Evolutionary conservation across 1,140 invertebrate genomes (phyloP).

Genomic region (Drosophila saltans): DNA sequence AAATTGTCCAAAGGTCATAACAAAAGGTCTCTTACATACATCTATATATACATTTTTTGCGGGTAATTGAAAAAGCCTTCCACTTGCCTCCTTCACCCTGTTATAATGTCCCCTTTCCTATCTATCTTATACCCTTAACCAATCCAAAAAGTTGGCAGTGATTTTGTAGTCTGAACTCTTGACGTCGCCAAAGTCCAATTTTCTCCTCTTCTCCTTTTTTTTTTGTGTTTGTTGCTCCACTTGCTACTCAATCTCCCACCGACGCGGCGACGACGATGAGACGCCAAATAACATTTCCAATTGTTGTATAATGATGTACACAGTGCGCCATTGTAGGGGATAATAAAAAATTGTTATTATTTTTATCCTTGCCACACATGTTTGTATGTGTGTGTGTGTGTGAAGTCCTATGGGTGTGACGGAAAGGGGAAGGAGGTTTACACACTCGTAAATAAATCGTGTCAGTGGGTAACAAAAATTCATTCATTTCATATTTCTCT

Average conservation of each 20-base stretch:
- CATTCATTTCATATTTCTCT: conserved; percentile 79
- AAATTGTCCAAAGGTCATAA: conserved; percentile 66
- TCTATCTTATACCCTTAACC: conserved; percentile 19
- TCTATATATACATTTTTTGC: conserved; percentile 47
- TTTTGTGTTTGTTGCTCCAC: conserved; percentile 2
- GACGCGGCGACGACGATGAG: conserved; percentile 41
- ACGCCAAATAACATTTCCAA: conserved; percentile 77
- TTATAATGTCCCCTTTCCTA: conserved; percentile 37
- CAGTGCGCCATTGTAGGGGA: conserved; percentile 61
- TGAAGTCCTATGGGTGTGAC: conserved; percentile 36
- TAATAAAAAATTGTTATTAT: conserved; percentile 79
- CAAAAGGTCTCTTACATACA: conserved; percentile 52
- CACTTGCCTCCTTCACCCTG: conserved; percentile 30
- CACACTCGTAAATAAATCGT: conserved; percentile 81
- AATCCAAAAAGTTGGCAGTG: conserved; percentile 60
- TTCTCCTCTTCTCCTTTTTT: background rate
- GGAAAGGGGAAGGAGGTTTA: conserved; percentile 34
- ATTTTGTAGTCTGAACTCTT: conserved; percentile 50
- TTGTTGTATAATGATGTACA: conserved; percentile 80
- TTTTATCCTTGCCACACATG: conserved; percentile 40
- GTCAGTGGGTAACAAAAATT: conserved; percentile 81
- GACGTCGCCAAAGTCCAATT: conserved; percentile 42
- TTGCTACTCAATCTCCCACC: conserved; percentile 12
- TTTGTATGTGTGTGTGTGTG: conserved; percentile 17
- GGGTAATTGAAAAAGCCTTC: conserved; percentile 72